A percentile compares a stretch with the other conserved stretches of the same genome.
These are phyloP conservation scores for Scopus umbretta DNA, from an alignment of 2,113 vertebrate species.

Conservation along the genomic window DNA sequence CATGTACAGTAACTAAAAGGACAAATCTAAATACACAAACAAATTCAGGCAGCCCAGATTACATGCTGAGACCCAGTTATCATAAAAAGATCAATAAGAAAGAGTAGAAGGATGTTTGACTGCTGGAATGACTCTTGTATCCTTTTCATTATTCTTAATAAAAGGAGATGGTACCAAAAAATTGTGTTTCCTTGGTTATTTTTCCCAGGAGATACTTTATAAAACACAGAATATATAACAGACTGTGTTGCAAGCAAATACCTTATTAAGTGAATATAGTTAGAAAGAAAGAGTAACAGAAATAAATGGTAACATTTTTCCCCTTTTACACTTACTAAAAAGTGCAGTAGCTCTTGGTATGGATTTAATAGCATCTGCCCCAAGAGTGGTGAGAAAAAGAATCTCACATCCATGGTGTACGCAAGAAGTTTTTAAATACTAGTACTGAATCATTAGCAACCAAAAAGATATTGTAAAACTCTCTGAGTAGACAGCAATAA, in stretches of 20 bases:
- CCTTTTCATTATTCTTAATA: constrained; percentile 78
- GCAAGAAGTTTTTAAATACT: neutral
- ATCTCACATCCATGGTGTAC: neutral
- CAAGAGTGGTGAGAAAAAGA: neutral
- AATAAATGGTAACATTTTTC: constrained; percentile 57
- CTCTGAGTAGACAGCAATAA: neutral
- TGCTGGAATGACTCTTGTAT: constrained; percentile 70
- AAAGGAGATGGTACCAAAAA: constrained; percentile 74
- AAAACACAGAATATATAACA: constrained; percentile 65
- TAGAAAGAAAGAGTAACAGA: constrained; percentile 66
- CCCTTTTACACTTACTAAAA: constrained; percentile 48
- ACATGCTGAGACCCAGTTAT: neutral
- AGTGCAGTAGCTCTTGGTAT: constrained; percentile 35
- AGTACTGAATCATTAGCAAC: neutral
- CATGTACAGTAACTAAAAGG: neutral
- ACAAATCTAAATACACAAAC: neutral
- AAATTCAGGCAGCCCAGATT: neutral
- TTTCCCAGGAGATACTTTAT: constrained; percentile 74
- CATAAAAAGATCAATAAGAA: constrained; percentile 67
- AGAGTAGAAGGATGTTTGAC: constrained; percentile 61
- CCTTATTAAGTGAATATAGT: constrained; percentile 71
- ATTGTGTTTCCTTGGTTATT: constrained; percentile 74
- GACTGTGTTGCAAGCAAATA: constrained; percentile 63
- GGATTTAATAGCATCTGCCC: constrained; percentile 59
- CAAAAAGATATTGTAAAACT: neutral